Base-by-base conservation (phyloP, 2,113 vertebrate genomes). In the Propithecus coquereli region DNA sequence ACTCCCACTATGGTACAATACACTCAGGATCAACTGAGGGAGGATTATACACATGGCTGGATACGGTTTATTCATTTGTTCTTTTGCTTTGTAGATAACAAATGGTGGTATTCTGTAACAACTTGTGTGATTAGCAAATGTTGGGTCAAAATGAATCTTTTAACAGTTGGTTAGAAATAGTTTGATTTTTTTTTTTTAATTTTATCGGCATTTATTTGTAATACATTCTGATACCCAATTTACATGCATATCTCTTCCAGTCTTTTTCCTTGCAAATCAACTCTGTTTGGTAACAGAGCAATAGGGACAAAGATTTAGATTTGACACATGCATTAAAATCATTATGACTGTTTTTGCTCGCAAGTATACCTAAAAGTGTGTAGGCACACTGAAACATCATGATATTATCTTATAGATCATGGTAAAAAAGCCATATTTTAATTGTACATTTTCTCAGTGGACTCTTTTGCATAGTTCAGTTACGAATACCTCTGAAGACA, bases 61-160 rank as follows among this genome's bases (percentile, higher is more conserved):
- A 87, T 85, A 45, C 84, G 84, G 43, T 85, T 93, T 79, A 92
- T 77, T 86, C 76, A 57, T 27, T 86, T 91, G 40, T 90, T 92
- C 74, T 86, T 96, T 52, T 83, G 54, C 57, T 87, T 97, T 94
- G 27, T 76, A 79, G 70, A 94, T 80, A 87, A 81, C 65, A 90
- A 88, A 83, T 32, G 47, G 20, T 71, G 17, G n/a, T 74, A 45
- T 95, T 94, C 65, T 91, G 61, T 57, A 94, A 90, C 54, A 89
- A 81, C 73, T 52, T 82, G 52, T 63, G 47, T 88, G 37, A 88
- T 92, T 94, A 97, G 82, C 87, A 90, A 87, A 93, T 95, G 40
- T 45, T 34, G 87, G 37, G 50, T 90, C 52, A 82, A 91, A 96
- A 80, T 93, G 63, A 96, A 74, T 84, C 52, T 84, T 93, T 94